A percentile compares a stretch with the other conserved stretches of the same genome.
phyloP scores from a whole-genome alignment of 2,888 invertebrate species.

The Eupithecia centaureata region DNA sequence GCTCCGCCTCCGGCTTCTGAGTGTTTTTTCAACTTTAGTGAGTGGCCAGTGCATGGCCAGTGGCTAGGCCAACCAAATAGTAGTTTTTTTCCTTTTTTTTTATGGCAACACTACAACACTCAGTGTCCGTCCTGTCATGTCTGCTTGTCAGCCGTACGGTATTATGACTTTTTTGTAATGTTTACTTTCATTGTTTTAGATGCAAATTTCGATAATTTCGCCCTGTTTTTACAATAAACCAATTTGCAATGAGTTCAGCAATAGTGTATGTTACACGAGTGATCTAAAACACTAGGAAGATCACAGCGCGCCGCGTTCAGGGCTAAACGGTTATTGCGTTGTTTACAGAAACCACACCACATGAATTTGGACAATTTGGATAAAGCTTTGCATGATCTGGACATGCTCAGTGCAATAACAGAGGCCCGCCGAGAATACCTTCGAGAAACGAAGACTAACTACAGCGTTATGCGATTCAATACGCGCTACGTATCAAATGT shows the following conservation, averaged over 20 bases:
- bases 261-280: slow-evolving; percentile 59
- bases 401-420: slow-evolving; percentile 85
- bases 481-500: slow-evolving; percentile 86
- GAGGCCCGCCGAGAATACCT: slow-evolving; percentile 84
- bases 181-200: slow-evolving; percentile 78
- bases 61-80: no score
- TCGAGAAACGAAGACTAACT: slow-evolving; percentile 77
- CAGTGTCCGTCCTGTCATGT: not conserved
- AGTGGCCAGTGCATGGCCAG: not conserved
- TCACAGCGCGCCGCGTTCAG: slow-evolving; percentile 39
- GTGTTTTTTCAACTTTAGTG: no score
- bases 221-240: slow-evolving; percentile 51
- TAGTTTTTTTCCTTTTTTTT: not conserved
- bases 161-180: slow-evolving; percentile 80
- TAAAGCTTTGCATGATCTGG: slow-evolving; percentile 84
- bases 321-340: slow-evolving; percentile 58
- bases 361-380: slow-evolving; percentile 83
- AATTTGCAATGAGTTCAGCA: slow-evolving; percentile 74
- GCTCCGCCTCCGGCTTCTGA: no score
- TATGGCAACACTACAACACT: not conserved
- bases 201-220: slow-evolving; percentile 62
- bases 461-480: slow-evolving; percentile 82
- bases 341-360: slow-evolving; percentile 75
- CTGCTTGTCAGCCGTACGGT: slow-evolving; percentile 38
- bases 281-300: slow-evolving; percentile 28